Conservation (phyloP, 2,797 vertebrate genomes). For the Lepus townsendii region DNA sequence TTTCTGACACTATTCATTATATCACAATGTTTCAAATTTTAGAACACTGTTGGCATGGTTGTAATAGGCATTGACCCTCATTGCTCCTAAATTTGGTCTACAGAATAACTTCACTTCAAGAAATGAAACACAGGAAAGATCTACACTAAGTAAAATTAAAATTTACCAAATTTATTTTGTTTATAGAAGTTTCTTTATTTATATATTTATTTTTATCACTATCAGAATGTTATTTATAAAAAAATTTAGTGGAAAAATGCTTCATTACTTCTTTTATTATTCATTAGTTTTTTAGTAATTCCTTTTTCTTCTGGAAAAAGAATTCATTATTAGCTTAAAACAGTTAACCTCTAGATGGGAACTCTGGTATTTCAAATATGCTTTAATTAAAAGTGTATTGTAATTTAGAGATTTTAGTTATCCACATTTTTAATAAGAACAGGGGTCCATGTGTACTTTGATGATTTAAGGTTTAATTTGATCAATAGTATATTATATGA, state of each 20-base stretch:
- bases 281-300: slow-evolving; percentile 54
- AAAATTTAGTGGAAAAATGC: slow-evolving; percentile 55
- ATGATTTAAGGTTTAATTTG: slow-evolving; percentile 52
- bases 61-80: slow-evolving; percentile 19
- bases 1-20: slow-evolving; percentile 16
- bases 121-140: slow-evolving; percentile 41
- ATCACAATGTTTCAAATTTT: slow-evolving; percentile 59
- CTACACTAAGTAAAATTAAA: slow-evolving; percentile 58
- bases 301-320: slow-evolving; percentile 41
- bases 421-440: slow-evolving; percentile 23
- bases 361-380: slow-evolving; percentile 26
- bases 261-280: slow-evolving; percentile 38
- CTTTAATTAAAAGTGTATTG: slow-evolving; percentile 67
- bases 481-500: slow-evolving; percentile 28
- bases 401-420: neutral
- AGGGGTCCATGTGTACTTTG: neutral
- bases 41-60: slow-evolving; percentile 45
- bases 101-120: slow-evolving; percentile 39
- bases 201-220: slow-evolving; percentile 50
- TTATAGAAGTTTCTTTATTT: slow-evolving; percentile 21
- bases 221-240: slow-evolving; percentile 35
- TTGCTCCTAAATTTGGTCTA: slow-evolving; percentile 22
- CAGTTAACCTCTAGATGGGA: slow-evolving; percentile 50
- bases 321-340: slow-evolving; percentile 51
- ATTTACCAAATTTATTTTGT: neutral